Conservation (phyloP, 2,888 invertebrate species). For the Sarcophaga variegata region DNA sequence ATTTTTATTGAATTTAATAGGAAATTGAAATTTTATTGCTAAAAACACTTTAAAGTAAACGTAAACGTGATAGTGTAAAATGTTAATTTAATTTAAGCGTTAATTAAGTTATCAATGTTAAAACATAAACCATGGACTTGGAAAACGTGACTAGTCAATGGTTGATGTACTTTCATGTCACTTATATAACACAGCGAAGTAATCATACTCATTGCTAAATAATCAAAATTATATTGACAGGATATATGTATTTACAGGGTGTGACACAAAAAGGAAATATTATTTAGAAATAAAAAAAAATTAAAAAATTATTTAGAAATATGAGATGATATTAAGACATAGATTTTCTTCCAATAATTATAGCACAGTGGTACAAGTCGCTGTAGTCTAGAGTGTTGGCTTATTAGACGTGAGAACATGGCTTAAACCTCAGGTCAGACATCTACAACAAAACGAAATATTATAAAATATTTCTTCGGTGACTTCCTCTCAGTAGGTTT, state of each 20-base stretch:
- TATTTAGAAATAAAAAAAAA: neutral
- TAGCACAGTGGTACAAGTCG: no score
- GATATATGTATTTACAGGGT: neutral
- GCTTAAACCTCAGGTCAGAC: no score
- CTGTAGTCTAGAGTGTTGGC: no score
- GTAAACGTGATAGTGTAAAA: conserved; percentile 47
- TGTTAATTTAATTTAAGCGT: conserved; percentile 59
- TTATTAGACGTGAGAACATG: no score
- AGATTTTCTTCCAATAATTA: no score
- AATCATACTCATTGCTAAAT: neutral
- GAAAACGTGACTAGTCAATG: conserved; percentile 66
- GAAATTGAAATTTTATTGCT: conserved; percentile 16
- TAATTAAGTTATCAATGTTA: conserved; percentile 68
- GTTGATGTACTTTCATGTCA: conserved; percentile 58
- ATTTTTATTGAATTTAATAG: neutral
- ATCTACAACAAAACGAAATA: no score
- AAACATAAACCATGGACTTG: conserved; percentile 58
- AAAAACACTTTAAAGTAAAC: conserved; percentile 43
- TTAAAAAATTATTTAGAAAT: no score
- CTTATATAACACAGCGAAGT: neutral
- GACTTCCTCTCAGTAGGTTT: no score
- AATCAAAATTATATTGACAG: neutral
- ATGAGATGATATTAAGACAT: no score
- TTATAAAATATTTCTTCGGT: no score
- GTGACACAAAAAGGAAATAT: neutral